Evolutionary conservation across 2,888 invertebrate species (phyloP).

Genomic region (Yponomeuta malinellus): DNA sequence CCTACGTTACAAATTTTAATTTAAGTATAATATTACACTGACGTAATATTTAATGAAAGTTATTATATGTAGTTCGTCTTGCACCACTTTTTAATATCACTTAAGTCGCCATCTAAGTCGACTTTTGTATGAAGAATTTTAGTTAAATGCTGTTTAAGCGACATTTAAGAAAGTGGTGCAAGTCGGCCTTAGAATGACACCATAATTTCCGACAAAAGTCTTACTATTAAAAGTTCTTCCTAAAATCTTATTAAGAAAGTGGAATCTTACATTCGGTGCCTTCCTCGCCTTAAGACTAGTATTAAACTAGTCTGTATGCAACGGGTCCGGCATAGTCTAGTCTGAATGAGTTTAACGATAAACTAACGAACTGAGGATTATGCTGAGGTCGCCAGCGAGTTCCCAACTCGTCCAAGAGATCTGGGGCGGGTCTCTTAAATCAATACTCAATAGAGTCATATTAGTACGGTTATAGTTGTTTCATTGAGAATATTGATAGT

Average conservation of each 20-base stretch:
- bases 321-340: background rate
- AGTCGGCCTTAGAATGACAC: too few species aligned
- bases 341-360: background rate
- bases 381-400: background rate
- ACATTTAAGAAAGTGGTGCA: too few species aligned
- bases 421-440: background rate
- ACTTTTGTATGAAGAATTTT: too few species aligned
- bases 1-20: background rate
- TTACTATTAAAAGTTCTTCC: too few species aligned
- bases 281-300: background rate
- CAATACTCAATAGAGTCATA: background rate
- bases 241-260: background rate
- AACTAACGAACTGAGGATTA: slow-evolving; percentile 1
- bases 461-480: background rate
- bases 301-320: background rate
- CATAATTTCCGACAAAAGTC: too few species aligned
- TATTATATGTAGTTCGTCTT: too few species aligned
- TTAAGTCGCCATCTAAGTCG: too few species aligned
- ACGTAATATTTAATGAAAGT: too few species aligned
- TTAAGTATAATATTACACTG: too few species aligned
- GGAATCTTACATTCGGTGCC: background rate
- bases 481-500: too few species aligned
- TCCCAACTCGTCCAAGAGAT: background rate
- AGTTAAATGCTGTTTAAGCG: too few species aligned
- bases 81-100: too few species aligned